Evolutionary conservation across 2,888 invertebrate species (phyloP).

Genomic region (Portevinia maculata): DNA sequence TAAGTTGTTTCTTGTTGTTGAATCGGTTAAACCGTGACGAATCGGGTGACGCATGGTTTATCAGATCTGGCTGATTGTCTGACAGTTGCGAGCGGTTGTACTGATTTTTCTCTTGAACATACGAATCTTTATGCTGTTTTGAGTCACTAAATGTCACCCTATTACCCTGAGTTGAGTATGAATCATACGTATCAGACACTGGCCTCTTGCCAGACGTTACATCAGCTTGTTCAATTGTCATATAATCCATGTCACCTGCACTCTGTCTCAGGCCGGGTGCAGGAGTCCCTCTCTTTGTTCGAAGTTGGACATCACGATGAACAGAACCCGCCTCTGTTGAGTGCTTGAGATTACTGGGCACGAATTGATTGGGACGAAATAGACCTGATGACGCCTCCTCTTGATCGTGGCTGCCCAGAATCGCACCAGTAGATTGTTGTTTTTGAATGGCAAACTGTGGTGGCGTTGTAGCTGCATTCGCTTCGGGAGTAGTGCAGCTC

Average conservation of each 20-base stretch:
- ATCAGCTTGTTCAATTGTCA: conserved; percentile 42
- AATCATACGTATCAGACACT: conserved; percentile 76
- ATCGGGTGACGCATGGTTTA: conserved; percentile 79
- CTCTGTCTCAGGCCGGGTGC: conserved; percentile 73
- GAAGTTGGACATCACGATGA: conserved; percentile 70
- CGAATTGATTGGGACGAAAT: conserved; percentile 81
- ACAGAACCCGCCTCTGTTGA: conserved; percentile 51
- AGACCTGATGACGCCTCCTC: conserved; percentile 75
- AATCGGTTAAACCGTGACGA: conserved; percentile 77
- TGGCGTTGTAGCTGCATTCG: conserved; percentile 75
- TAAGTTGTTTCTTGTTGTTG: conserved; percentile 87
- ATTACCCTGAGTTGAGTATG: conserved; percentile 68
- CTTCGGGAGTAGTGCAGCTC: conserved; percentile 77
- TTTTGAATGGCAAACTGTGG: conserved; percentile 81
- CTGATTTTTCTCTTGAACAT: conserved; percentile 63
- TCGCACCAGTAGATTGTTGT: conserved; percentile 83
- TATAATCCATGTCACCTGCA: conserved; percentile 55
- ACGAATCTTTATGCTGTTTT: conserved; percentile 16
- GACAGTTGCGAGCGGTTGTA: conserved; percentile 61
- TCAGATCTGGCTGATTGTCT: conserved; percentile 49
- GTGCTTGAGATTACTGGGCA: conserved; percentile 76
- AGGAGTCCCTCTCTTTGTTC: conserved; percentile 73
- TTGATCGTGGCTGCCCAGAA: conserved; percentile 74
- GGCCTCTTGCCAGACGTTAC: conserved; percentile 64
- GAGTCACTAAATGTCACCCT: conserved; percentile 74